Evolutionary conservation across 2,888 invertebrate species (phyloP), one percentile per base, ranked within the genome.

Genomic region (Isoperla grammatica): DNA sequence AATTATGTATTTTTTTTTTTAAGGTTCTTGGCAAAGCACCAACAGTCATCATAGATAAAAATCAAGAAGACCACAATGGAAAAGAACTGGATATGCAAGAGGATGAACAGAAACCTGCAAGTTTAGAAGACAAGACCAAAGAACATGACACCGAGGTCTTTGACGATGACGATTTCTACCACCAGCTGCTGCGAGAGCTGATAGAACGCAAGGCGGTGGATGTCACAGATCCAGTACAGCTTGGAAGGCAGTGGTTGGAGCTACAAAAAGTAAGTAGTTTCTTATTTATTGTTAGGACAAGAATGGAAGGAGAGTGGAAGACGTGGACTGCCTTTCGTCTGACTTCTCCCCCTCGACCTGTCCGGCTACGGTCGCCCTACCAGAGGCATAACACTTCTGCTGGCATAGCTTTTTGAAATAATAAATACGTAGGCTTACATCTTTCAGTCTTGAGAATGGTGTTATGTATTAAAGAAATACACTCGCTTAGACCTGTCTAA

Each of bases 111-210:
- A 29, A 29, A 29, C 4, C 4, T 6, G 29, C 4, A 8, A 29
- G 29, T 8, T 29, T 75, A 78, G 54, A 40, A 3, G 40, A 55
- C 11, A 63, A 60, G 6, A 71, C 75, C 61, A 82, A 82, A 66
- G 84, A 86, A 67, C 83, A 85, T 64, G 86, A 90, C 69, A 69
- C 79, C 0, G 90, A 97, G 76, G 90, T 97, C 69, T 98, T 93
- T 76, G 96, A 98, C 73, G 98, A 98, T 71, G 90, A 90, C 69
- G 98, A 98, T 72, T 98, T 98, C 73, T 98, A 98, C 74, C 95
- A 96, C 73, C 91, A 94, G 69, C 78, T 96, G 57, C 76, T 98
- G 45, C 79, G 93, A 64, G 95, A 97, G 73, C 77, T 98, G 40
- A 95, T 98, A 64, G 95, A 97, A 72, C 86, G 87, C 65, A 95